These are phyloP conservation scores for Leucophenga montana DNA, from an alignment of 2,888 invertebrate species.

Conservation along the genomic window DNA sequence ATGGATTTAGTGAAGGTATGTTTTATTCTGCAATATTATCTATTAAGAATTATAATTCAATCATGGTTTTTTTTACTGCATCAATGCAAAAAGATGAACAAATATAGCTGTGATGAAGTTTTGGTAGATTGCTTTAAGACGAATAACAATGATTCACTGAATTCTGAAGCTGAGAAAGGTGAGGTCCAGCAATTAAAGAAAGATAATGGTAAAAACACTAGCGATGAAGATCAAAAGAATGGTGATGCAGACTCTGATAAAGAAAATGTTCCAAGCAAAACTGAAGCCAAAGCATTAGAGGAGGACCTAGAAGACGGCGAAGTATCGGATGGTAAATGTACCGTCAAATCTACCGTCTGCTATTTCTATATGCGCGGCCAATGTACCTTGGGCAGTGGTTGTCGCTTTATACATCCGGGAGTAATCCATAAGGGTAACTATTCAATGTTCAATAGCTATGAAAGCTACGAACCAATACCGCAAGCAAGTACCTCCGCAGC, in stretches of 20 bases:
- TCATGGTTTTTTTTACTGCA: neutral
- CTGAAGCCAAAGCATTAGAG: neutral
- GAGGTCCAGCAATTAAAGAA: conserved; percentile 79
- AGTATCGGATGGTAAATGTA: conserved; percentile 87
- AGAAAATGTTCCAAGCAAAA: conserved; percentile 70
- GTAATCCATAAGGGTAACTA: conserved; percentile 97
- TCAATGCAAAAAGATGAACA: conserved; percentile 32
- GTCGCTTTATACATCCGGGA: conserved; percentile 96
- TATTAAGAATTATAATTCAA: neutral
- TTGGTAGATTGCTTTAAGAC: conserved; percentile 74
- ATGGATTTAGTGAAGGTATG: neutral
- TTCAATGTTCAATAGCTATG: conserved; percentile 90
- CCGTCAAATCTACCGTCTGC: conserved; percentile 92
- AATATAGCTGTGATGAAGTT: conserved; percentile 43
- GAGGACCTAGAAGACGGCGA: conserved; percentile 87
- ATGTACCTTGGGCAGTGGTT: conserved; percentile 97
- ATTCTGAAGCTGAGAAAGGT: conserved; percentile 89
- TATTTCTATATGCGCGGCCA: conserved; percentile 94
- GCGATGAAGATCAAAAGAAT: conserved; percentile 74
- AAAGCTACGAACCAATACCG: conserved; percentile 81
- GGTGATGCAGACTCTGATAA: conserved; percentile 25
- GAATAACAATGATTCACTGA: conserved; percentile 87
- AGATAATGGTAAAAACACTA: conserved; percentile 77
- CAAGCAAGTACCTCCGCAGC: conserved; percentile 36
- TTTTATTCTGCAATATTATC: neutral